Evolutionary conservation across 2,888 invertebrate genomes (phyloP), one percentile per base, ranked within the genome.

Genomic region (Drosophila tanythrix): DNA sequence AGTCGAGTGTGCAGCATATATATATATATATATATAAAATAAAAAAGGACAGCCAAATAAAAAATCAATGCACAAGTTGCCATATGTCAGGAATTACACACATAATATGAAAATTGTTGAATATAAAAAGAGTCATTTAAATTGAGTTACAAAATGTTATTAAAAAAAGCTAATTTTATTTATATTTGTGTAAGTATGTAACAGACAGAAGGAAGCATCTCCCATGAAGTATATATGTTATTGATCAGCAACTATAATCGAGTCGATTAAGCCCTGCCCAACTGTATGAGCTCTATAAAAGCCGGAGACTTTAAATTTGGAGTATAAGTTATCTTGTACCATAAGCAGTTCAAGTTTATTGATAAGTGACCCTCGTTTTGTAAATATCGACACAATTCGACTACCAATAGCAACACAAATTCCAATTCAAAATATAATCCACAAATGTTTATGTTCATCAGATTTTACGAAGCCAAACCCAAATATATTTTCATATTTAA

Each of bases 1-100:
- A 65, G 10, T 56, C 43, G 52, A 73, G 56, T 35, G 57, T 64
- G 46, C 46, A 68, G 56, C 51, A 1, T n/a, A 55, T 18, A 36
- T 18, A 13, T 13, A 55, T 27, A 18, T 35, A 25, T 10, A 40
- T 48, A n/a, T n/a, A 18, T 2, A 2, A 46, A 46, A 46, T 3
- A 43, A 25, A 48, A 40, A n/a, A 38, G 29, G 29, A 35, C 18
- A n/a, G 3, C 3, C 43, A 40, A 51, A 52, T 11, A 21, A 43
- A 48, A 76, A 71, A 63, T 63, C 52, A 53, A 57, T 63, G 62
- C 1, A 13, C 2, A 53, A 33, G 10, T 18, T 0, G n/a, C 2
- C 7, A 50, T 51, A 46, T 27, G 35, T 57, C 36, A 21, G 2
- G n/a, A 8, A 13, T 1, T 15, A 18, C 8, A 13, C n/a, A 52